Evolutionary conservation across 2,113 vertebrate genomes (phyloP).

Genomic region (Meleagris gallopavo): DNA sequence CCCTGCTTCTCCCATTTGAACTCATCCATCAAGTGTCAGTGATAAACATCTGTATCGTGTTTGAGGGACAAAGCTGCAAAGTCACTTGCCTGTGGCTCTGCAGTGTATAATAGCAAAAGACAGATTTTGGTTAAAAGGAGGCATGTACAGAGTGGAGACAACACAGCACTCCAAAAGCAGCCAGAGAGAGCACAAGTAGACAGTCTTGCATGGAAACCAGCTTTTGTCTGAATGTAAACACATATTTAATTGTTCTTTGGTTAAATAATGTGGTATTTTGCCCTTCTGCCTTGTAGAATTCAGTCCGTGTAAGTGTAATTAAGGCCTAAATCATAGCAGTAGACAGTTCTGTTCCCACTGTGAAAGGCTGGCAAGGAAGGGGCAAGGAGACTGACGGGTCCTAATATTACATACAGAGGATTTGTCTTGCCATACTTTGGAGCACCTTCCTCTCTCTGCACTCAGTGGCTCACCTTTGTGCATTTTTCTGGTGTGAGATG

Average conservation of each 20-base stretch:
- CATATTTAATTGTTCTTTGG: neutral
- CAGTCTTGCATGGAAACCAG: neutral
- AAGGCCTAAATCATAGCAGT: neutral
- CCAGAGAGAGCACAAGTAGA: neutral
- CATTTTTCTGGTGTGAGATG: neutral
- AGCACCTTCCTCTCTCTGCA: accelerated
- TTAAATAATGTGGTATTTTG: neutral
- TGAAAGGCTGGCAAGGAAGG: neutral
- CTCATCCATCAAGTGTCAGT: slow-evolving; percentile 55
- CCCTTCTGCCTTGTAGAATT: neutral
- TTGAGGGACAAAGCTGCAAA: neutral
- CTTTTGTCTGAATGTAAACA: neutral
- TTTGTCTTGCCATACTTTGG: accelerated
- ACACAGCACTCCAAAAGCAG: neutral
- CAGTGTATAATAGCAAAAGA: neutral
- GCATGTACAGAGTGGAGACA: too few species aligned
- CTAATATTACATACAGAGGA: neutral
- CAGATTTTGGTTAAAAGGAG: neutral
- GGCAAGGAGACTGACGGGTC: neutral
- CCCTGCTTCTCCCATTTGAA: slow-evolving; percentile 65
- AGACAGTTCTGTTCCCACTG: accelerated
- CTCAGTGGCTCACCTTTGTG: neutral
- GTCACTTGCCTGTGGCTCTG: neutral
- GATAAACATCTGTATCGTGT: neutral
- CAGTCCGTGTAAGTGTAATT: neutral